phyloP scores from a whole-genome alignment of 2,113 vertebrate species.

The Callithrix jacchus region DNA sequence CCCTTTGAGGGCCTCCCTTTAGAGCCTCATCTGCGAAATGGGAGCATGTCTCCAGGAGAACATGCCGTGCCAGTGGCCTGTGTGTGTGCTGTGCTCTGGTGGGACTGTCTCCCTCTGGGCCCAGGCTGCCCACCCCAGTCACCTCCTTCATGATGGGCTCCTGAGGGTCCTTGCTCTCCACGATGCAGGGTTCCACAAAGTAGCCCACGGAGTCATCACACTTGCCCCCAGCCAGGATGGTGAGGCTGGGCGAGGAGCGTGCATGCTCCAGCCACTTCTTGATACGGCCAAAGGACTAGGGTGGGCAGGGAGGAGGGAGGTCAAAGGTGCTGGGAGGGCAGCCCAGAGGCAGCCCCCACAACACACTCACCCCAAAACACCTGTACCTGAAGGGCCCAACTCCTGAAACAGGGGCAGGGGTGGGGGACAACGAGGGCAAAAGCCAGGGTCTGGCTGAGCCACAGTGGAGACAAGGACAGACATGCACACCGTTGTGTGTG shows the following conservation, averaged over 20 bases:
- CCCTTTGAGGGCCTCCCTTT: fast-evolving
- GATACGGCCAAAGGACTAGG: constrained; percentile 91
- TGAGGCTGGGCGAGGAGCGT: constrained; percentile 86
- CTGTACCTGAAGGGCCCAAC: not conserved
- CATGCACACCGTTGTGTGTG: fast-evolving
- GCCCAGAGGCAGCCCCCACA: not conserved
- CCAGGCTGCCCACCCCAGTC: fast-evolving
- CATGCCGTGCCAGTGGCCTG: fast-evolving
- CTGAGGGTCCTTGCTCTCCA: constrained; percentile 90
- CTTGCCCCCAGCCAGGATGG: constrained; percentile 90
- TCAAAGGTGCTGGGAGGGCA: not conserved
- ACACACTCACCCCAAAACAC: not conserved
- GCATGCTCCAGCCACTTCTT: constrained; percentile 90
- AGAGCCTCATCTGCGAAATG: not conserved
- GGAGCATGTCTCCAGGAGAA: fast-evolving
- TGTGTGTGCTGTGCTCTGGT: fast-evolving
- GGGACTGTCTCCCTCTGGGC: not conserved
- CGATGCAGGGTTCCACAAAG: constrained; percentile 93
- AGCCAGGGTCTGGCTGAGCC: not conserved
- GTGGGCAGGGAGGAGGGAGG: fast-evolving
- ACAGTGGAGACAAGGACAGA: fast-evolving
- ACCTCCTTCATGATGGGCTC: constrained; percentile 96
- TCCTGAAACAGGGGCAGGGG: not conserved
- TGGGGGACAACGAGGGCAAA: not conserved
- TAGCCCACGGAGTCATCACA: constrained; percentile 90